Conservation (phyloP, 2,113 vertebrate species). For the Sturnus vulgaris region DNA sequence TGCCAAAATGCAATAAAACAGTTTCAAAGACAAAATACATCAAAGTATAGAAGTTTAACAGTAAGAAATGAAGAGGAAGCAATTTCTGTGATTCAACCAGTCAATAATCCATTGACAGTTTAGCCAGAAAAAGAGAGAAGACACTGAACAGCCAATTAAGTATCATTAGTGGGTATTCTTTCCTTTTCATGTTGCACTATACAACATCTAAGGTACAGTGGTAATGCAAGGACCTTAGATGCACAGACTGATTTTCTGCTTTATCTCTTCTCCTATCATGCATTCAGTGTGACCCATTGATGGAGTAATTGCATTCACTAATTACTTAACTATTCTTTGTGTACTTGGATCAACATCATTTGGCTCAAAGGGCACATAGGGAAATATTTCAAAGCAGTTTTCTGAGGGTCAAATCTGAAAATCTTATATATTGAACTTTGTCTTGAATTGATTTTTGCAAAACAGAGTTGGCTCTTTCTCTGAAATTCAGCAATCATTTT, state of each 20-base stretch:
- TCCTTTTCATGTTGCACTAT: background rate
- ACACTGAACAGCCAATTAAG: background rate
- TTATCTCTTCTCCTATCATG: background rate
- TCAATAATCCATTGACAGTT: background rate
- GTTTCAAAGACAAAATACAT: background rate
- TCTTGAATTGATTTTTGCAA: background rate
- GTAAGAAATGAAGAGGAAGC: background rate
- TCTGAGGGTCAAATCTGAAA: background rate
- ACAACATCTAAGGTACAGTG: background rate
- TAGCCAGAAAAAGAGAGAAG: background rate
- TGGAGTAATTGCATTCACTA: background rate
- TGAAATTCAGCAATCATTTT: background rate
- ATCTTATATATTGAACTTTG: background rate
- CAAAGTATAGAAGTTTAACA: background rate
- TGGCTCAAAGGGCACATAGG: background rate
- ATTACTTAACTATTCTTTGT: background rate
- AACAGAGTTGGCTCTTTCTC: background rate
- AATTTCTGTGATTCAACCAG: background rate
- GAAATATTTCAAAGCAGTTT: background rate
- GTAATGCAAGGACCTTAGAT: background rate
- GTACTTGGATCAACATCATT: background rate
- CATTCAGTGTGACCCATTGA: background rate
- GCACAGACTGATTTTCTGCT: background rate
- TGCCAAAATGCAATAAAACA: background rate
- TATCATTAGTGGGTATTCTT: background rate